A percentile compares a stretch with the other conserved stretches of the same genome.
These are phyloP conservation scores for Prunella strophiata DNA, from an alignment of 2,797 vertebrate species.

Conservation along the genomic window DNA sequence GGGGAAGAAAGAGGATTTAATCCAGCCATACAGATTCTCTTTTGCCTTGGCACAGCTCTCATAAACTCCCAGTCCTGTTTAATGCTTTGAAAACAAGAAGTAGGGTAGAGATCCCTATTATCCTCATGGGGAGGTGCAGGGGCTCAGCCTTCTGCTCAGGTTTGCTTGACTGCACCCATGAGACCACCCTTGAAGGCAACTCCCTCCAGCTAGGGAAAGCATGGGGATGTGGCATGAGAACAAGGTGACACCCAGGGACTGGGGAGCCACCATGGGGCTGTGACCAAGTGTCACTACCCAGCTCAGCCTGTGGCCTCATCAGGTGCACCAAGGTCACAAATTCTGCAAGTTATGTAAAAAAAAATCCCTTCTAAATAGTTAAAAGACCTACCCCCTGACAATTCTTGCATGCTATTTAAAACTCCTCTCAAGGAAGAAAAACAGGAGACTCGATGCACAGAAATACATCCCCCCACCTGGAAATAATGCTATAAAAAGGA, in stretches of 20 bases:
- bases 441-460: slow-evolving; percentile 49
- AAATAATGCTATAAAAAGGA: slow-evolving; percentile 55
- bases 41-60: background rate
- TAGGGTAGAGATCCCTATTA: background rate
- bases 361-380: background rate
- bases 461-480: slow-evolving; percentile 52
- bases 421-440: slow-evolving; percentile 51
- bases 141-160: background rate
- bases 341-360: slow-evolving; percentile 51
- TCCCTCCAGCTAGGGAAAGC: background rate
- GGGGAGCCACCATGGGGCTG: background rate
- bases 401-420: slow-evolving; percentile 66
- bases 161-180: background rate
- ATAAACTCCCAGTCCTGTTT: background rate
- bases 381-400: slow-evolving; percentile 29
- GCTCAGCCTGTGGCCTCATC: background rate
- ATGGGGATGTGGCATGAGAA: background rate
- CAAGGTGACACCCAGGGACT: slow-evolving; percentile 1
- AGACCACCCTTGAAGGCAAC: background rate
- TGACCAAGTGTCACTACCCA: background rate
- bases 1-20: background rate
- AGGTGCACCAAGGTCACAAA: slow-evolving; percentile 6
- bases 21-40: background rate
- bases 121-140: background rate
- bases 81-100: background rate